Conservation (phyloP, 2,888 invertebrate genomes). For the Drosophila cognata region DNA sequence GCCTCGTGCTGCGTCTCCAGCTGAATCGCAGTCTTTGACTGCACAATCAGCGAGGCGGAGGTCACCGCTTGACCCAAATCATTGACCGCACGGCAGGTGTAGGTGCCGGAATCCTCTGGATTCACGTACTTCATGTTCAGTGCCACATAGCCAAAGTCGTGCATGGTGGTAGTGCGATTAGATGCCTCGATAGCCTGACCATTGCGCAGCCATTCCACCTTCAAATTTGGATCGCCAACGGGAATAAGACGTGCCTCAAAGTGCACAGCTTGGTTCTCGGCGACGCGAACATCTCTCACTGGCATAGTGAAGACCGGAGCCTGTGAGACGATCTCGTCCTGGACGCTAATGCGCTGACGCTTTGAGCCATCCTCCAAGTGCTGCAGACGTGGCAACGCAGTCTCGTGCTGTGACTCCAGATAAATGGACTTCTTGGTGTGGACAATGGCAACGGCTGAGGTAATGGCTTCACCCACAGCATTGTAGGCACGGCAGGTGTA, state of each 20-base stretch:
- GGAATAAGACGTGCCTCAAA: slow-evolving; percentile 97
- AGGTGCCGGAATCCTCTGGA: slow-evolving; percentile 98
- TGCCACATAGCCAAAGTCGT: slow-evolving; percentile 99
- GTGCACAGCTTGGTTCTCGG: slow-evolving; percentile 96
- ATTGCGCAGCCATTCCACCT: slow-evolving; percentile 96
- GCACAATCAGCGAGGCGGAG: slow-evolving; percentile 95
- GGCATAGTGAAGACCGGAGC: slow-evolving; percentile 97
- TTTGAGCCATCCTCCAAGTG: slow-evolving; percentile 93
- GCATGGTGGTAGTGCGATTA: slow-evolving; percentile 96
- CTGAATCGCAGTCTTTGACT: slow-evolving; percentile 95
- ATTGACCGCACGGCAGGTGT: slow-evolving; percentile 96
- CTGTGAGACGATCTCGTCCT: slow-evolving; percentile 93
- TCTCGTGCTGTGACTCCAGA: slow-evolving; percentile 94
- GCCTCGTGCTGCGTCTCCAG: slow-evolving; percentile 95
- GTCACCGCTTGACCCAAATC: slow-evolving; percentile 98
- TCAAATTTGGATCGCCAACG: slow-evolving; percentile 96
- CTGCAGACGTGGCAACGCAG: slow-evolving; percentile 91
- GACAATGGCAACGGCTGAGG: slow-evolving; percentile 93
- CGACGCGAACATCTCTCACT: slow-evolving; percentile 92
- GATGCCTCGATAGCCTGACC: slow-evolving; percentile 96
- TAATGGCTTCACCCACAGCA: slow-evolving; percentile 95
- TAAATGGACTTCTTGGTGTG: slow-evolving; percentile 94
- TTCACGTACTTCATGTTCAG: slow-evolving; percentile 97
- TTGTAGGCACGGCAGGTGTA: slow-evolving; percentile 98
- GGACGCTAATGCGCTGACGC: slow-evolving; percentile 89